These are phyloP conservation scores for Hemicrepidius hirtus DNA, from an alignment of 2,888 invertebrate genomes.

Conservation along the genomic window DNA sequence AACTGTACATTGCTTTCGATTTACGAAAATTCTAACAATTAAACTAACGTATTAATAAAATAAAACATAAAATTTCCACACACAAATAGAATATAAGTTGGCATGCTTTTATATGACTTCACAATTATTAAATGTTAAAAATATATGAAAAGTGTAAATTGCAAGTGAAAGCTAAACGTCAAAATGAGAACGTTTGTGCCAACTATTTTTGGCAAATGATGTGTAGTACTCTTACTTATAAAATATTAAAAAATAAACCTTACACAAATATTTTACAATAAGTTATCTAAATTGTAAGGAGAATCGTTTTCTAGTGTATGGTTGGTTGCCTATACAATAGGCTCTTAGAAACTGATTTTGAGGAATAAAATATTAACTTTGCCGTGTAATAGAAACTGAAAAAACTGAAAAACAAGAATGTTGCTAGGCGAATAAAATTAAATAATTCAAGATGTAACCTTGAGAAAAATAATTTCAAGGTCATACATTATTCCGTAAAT, in stretches of 20 bases:
- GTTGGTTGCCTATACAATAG: slow-evolving; percentile 15
- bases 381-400: too few relatives aligned
- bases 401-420: too few relatives aligned
- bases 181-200: slow-evolving; percentile 4
- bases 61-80: background rate
- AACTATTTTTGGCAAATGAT: slow-evolving; percentile 34
- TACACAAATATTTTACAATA: too few relatives aligned
- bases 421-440: too few relatives aligned
- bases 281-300: too few relatives aligned
- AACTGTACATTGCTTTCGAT: too few relatives aligned
- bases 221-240: background rate
- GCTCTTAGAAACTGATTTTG: background rate
- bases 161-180: slow-evolving; percentile 18
- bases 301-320: background rate
- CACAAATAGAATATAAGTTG: background rate
- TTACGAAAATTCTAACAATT: too few relatives aligned
- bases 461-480: too few relatives aligned
- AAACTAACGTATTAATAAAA: too few relatives aligned
- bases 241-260: background rate
- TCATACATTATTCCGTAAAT: too few relatives aligned
- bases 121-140: background rate
- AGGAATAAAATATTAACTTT: too few relatives aligned
- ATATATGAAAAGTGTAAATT: slow-evolving; percentile 5
- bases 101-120: background rate
- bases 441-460: too few relatives aligned